Base-by-base conservation (phyloP, 2,888 invertebrate species). In the Cactoblastis cactorum region DNA sequence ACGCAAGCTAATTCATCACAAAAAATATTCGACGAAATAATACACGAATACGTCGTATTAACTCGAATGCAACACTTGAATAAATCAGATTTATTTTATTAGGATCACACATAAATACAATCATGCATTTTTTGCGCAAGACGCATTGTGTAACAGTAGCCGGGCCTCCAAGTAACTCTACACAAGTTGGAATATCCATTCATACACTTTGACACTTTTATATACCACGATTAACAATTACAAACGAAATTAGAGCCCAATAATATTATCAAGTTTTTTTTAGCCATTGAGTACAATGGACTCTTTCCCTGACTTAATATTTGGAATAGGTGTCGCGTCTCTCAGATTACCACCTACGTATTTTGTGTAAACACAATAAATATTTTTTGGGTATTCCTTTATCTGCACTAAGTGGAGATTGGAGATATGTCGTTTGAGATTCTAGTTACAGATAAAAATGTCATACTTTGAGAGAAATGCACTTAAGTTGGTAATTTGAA, bases 201-300 rank as follows among this genome's bases (percentile, higher is more conserved):
- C 73, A 79, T 46, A 50, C 51, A 54, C 49, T 69, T 69, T 88
- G 90, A 90, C 90, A 90, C 77, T 83, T 90, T 88, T 85, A 90
- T 84, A 81, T 70, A 73, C 69, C 69, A 71, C 88, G 85, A 86
- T 90, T 88, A 87, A 87, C 76, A 83, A 68, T 77, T 69, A 77
- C 74, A 88, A 86, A 81, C 80, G 90, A 89, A 90, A 90, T 90
- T 89, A 90, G 90, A 90, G 61, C 83, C 90, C 87, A 90, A 90
- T 90, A 86, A 89, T 86, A 86, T 85, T 87, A 87, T 88, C 75
- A 80, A 67, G 69, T 60, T 65, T 71, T 75, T 80, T 79, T 74
- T 66, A 57, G 37, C 54, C 49, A 52, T 53, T 18, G 50, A 49
- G 50, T 54, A 58, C 35, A 24, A 43, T 43, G 14, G 54, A 68